These are phyloP conservation scores for Heliconius charithonia DNA, from an alignment of 2,888 invertebrate species.

Conservation along the genomic window DNA sequence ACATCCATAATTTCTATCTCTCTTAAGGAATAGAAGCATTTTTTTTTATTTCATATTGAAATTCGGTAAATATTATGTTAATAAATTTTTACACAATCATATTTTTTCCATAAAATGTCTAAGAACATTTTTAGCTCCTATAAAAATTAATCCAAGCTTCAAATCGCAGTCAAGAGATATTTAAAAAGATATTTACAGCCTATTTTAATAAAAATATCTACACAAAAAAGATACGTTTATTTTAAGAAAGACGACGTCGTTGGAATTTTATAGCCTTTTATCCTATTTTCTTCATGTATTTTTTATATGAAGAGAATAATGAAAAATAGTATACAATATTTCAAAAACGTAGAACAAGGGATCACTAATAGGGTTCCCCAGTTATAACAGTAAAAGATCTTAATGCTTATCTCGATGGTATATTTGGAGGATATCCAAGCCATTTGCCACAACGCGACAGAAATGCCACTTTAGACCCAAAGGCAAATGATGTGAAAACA, in stretches of 20 bases:
- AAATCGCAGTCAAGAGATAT: not conserved
- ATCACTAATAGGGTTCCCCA: conserved; percentile 34
- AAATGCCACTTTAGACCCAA: conserved; percentile 71
- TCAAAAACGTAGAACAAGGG: conserved; percentile 22
- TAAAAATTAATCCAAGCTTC: not conserved
- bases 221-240: not conserved
- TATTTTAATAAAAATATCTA: not conserved
- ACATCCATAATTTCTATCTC: not conserved
- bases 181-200: not conserved
- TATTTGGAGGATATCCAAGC: conserved; percentile 69
- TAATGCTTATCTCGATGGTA: conserved; percentile 75
- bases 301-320: conserved; percentile 1
- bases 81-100: no score
- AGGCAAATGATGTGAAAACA: conserved; percentile 77
- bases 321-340: conserved; percentile 8
- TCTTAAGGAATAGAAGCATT: not conserved
- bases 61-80: not conserved
- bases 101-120: not conserved
- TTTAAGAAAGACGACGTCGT: not conserved
- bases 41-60: not conserved
- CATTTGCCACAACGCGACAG: conserved; percentile 74
- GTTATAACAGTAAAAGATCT: conserved; percentile 58
- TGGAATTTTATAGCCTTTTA: not conserved
- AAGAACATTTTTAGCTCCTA: not conserved
- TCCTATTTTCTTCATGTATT: not conserved